Evolutionary conservation across 2,797 vertebrate genomes (phyloP).

Genomic region (Ctenochaetus hawaiiensis): DNA sequence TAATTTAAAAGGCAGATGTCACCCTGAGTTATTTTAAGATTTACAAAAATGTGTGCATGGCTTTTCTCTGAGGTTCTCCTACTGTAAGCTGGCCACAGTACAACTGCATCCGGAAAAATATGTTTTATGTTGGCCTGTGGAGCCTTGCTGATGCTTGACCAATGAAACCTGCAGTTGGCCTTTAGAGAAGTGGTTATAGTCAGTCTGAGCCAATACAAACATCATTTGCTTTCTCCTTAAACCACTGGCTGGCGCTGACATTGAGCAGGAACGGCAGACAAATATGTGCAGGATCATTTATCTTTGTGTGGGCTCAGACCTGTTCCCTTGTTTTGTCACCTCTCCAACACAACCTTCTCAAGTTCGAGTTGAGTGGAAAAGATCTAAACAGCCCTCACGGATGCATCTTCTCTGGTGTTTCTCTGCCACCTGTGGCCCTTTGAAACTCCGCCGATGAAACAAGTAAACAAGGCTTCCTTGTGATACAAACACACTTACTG

Average conservation of each 20-base stretch:
- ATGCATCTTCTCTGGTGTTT: background rate
- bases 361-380: background rate
- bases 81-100: background rate
- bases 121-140: background rate
- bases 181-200: background rate
- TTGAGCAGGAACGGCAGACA: background rate
- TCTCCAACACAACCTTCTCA: background rate
- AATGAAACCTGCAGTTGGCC: conserved; percentile 20
- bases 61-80: background rate
- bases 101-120: background rate
- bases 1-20: background rate
- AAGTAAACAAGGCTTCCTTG: conserved; percentile 9
- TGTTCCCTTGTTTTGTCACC: background rate
- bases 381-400: background rate
- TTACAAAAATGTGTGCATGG: background rate
- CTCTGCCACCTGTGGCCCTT: background rate
- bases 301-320: conserved; percentile 1
- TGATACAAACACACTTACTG: conserved; percentile 5
- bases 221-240: conserved; percentile 12
- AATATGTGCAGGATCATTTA: conserved; percentile 10
- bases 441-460: conserved; percentile 1
- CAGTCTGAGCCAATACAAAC: conserved; percentile 31
- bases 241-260: background rate
- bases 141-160: conserved; percentile 10
- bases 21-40: background rate